Evolutionary conservation across 2,888 invertebrate genomes (phyloP).

Genomic region (Bhutanitis thaidina): DNA sequence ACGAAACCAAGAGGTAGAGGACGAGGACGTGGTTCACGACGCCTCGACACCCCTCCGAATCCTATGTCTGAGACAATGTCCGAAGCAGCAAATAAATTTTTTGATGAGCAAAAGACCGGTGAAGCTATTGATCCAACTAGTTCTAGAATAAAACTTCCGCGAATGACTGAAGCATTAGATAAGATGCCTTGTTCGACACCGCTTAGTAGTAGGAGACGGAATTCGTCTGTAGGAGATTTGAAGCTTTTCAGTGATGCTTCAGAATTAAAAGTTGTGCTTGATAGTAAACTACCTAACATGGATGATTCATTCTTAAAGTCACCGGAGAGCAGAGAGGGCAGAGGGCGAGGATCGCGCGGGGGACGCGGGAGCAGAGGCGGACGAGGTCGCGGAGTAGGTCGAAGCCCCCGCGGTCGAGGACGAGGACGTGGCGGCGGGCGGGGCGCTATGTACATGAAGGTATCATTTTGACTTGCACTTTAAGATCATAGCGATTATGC

Average conservation of each 20-base stretch:
- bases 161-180: constrained; percentile 70
- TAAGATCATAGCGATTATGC: no score
- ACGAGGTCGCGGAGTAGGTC: constrained; percentile 38
- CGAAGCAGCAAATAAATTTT: constrained; percentile 34
- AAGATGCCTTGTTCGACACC: constrained; percentile 60
- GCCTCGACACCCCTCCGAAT: constrained; percentile 30
- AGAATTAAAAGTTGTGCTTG: constrained; percentile 42
- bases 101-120: constrained; percentile 29
- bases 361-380: constrained; percentile 32
- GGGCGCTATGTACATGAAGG: constrained; percentile 55
- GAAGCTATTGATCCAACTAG: constrained; percentile 63
- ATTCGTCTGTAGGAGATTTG: constrained; percentile 37
- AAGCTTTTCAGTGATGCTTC: constrained; percentile 38
- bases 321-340: constrained; percentile 34
- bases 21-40: constrained; percentile 54
- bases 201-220: constrained; percentile 51
- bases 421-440: constrained; percentile 66
- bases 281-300: constrained; percentile 34
- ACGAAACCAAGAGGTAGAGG: constrained; percentile 62
- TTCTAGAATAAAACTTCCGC: constrained; percentile 67
- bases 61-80: constrained; percentile 34
- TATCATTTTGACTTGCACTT: constrained; percentile 12
- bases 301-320: constrained; percentile 49
- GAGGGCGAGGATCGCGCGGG: constrained; percentile 28
- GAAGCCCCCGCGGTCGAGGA: constrained; percentile 49